Evolutionary conservation across 2,113 vertebrate species (phyloP).

Genomic region (Lucifuga dentata): DNA sequence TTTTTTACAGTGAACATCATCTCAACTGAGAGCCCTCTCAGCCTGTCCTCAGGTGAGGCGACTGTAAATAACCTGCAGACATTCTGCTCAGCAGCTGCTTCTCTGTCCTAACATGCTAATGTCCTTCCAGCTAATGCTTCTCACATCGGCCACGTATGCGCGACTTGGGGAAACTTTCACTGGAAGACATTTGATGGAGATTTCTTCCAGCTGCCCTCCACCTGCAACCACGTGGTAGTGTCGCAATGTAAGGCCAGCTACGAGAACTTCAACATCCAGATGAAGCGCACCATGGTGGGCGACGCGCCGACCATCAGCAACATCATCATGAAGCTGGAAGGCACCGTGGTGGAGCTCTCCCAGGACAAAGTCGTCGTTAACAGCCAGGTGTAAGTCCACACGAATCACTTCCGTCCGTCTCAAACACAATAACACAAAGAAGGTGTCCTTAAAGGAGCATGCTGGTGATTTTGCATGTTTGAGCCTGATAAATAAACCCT

Average conservation of each 20-base stretch:
- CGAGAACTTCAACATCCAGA: constrained; percentile 87
- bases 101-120: background rate
- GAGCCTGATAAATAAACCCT: no score
- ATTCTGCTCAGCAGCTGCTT: no score
- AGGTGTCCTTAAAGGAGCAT: no score
- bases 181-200: constrained; percentile 92
- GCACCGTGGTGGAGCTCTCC: constrained; percentile 79
- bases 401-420: no score
- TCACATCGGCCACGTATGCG: constrained; percentile 88
- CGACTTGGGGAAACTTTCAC: constrained; percentile 91
- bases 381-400: constrained; percentile 81
- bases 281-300: constrained; percentile 71
- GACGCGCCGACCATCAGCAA: constrained; percentile 77
- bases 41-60: constrained; percentile 30
- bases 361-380: constrained; percentile 73
- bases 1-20: constrained; percentile 7
- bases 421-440: no score
- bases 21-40: background rate
- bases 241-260: constrained; percentile 81
- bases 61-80: no score
- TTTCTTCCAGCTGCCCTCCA: constrained; percentile 84
- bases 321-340: constrained; percentile 79
- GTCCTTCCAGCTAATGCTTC: constrained; percentile 34
- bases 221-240: constrained; percentile 88
- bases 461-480: no score